Evolutionary conservation across 2,888 invertebrate genomes (phyloP), one percentile per base, ranked within the genome.

Genomic region (Nipponacmea schrenckii): DNA sequence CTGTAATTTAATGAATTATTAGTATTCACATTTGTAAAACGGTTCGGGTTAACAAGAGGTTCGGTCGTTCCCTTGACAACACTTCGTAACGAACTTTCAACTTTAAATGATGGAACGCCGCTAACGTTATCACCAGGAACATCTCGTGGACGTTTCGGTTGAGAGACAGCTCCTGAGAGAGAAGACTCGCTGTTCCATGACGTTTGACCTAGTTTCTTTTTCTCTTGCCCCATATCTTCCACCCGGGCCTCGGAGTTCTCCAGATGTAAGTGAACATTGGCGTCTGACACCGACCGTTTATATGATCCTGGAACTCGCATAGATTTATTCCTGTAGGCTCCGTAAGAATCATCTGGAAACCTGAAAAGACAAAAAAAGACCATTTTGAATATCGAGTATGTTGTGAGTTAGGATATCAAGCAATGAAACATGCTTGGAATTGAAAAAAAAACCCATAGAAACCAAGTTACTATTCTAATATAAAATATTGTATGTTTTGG

Each of bases 261-360:
- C 20, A 74, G 31, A n/a, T 70, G 69, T 24, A 73, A 20, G 39
- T 39, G 39, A 31, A 78, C 76, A 56, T 76, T 79, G 14, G 79
- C 82, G n/a, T 81, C 80, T 8, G 84, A 84, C 17, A 75, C 72
- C 2, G 84, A 80, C 10, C 85, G 74, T 73, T 82, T 79, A 74
- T 84, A 85, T 4, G 72, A 79, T 1, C 85, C 85, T 17, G 82
- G 77, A 48, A 80, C 79, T n/a, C 85, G 75, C 17, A 76, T 76
- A 17, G 74, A 73, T 63, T 79, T 80, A 50, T 78, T 82, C 71
- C 79, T 82, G 77, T 83, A 81, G 14, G 73, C 76, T 17, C 80
- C 81, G 69, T 84, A 85, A 1, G 85, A 83, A 69, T 83, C 82
- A 70, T 82, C 84, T 17, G 83, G 80, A 79, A 79, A 84, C 67